phyloP scores from a whole-genome alignment of 1,140 invertebrate species.

The Plectus sambesii region DNA sequence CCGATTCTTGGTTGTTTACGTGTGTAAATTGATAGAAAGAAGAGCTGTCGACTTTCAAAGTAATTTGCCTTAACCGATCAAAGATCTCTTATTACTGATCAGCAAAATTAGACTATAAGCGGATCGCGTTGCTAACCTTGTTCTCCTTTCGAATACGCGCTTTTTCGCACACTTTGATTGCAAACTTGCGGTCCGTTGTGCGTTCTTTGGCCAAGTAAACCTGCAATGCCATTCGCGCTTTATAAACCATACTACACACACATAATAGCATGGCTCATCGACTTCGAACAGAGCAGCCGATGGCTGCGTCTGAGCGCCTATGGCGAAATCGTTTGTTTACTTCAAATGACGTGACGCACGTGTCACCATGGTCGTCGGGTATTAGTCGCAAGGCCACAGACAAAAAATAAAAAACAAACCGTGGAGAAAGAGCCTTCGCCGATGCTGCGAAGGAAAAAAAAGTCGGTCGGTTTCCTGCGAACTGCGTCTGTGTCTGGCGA shows the following conservation, averaged over 20 bases:
- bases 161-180: constrained; percentile 93
- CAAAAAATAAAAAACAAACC: constrained; percentile 58
- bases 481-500: too few species aligned
- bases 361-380: too few species aligned
- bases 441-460: constrained; percentile 29
- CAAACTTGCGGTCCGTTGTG: constrained; percentile 67
- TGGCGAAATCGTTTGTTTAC: constrained; percentile 63
- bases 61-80: too few species aligned
- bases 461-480: too few species aligned
- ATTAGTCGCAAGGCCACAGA: too few species aligned
- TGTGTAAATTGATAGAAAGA: too few species aligned
- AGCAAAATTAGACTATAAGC: too few species aligned
- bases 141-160: constrained; percentile 75
- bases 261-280: constrained; percentile 63
- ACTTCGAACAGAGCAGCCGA: constrained; percentile 67
- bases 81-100: too few species aligned
- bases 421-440: constrained; percentile 38
- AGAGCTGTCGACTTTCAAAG: too few species aligned
- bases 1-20: too few species aligned
- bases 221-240: constrained; percentile 64
- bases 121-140: constrained; percentile 60
- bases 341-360: too few species aligned
- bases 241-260: constrained; percentile 57
- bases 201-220: too few species aligned
- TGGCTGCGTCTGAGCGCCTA: constrained; percentile 62